phyloP scores from a whole-genome alignment of 1,140 invertebrate species.

The Dendrolimus punctatus region DNA sequence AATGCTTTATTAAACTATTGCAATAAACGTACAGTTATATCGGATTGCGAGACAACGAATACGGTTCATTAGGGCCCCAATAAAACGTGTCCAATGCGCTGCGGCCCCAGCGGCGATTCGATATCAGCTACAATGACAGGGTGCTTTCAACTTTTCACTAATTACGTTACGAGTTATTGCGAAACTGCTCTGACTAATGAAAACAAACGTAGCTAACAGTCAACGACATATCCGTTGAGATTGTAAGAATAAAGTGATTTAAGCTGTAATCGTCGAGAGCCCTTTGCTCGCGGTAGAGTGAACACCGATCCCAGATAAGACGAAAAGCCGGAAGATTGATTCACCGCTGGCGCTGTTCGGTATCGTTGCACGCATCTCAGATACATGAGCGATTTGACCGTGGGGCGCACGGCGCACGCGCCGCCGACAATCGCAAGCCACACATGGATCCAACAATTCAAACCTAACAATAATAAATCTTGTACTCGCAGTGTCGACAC shows the following conservation, averaged over 20 bases:
- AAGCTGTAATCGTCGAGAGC: conserved; percentile 27
- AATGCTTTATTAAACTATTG: conserved; percentile 26
- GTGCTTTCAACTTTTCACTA: conserved; percentile 35
- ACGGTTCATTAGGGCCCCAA: conserved; percentile 44
- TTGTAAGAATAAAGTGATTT: conserved; percentile 11
- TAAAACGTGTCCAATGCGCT: conserved; percentile 31
- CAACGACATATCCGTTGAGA: conserved; percentile 1
- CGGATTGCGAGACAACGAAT: conserved; percentile 43
- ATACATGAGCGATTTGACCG: conserved; percentile 31
- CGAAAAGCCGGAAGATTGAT: conserved; percentile 49
- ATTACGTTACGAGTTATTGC: conserved; percentile 42
- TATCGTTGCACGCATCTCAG: conserved; percentile 45
- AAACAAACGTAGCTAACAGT: conserved; percentile 13
- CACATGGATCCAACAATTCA: conserved; percentile 32
- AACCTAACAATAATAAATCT: conserved; percentile 52
- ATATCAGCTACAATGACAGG: conserved; percentile 31
- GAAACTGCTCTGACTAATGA: conserved; percentile 13
- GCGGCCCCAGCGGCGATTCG: conserved; percentile 29
- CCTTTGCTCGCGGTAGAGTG: conserved; percentile 20
- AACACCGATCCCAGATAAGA: conserved; percentile 49
- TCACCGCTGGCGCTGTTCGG: conserved; percentile 26
- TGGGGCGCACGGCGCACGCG: conserved; percentile 31
- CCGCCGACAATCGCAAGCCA: conserved; percentile 14
- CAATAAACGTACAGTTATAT: conserved; percentile 47
- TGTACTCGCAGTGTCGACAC: conserved; percentile 33